Base-by-base conservation (phyloP, 2,113 vertebrate species). In the Corythornis cristatus region DNA sequence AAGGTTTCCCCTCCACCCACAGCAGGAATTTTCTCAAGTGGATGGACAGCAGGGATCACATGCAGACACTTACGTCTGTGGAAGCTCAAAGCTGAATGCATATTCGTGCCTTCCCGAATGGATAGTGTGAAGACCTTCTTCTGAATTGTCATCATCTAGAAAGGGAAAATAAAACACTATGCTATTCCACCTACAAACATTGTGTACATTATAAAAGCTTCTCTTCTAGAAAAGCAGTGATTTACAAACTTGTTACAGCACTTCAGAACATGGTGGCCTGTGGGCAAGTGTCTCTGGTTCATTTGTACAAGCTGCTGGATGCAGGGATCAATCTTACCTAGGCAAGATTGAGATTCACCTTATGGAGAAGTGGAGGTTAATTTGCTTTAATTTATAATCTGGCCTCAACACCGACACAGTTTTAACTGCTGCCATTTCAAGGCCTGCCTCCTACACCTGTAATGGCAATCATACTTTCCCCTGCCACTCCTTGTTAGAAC, bases 31-130 rank as follows among this genome's bases (percentile, higher is more conserved):
- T 83, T 86, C 62, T 80, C 54, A 58, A 78, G 25, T 1, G 1
- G 75, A 51, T n/a, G 40, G 83, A 37, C 65, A 79, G 78, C 80
- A 2, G 43, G 31, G 57, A 62, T 37, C 40, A 31, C 1, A 15
- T 48, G 22, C 6, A 3, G 6, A 86, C 61, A 98, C 99, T 99
- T 97, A 99, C 99, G 98, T 99, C 97, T 99, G 99, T 98, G 99
- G 99, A 99, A 99, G 99, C 98, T 99, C 99, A 1, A 99, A 98
- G 97, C 99, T 99, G 98, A 99, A 99, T 98, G 99, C 99, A 98
- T 99, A 99, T 98, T 99, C 99, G 28, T 99, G 99, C 97, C 99
- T 98, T 98, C 99, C 99, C 95, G 99, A 99, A 98, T 98, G 98
- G 97, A 99, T 99, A 96, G 98, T 99, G 97, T 99, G 98, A 97